Evolutionary conservation across 2,797 vertebrate species (phyloP), one percentile per base, ranked within the genome.

Genomic region (Pangasius sanitwongsei): DNA sequence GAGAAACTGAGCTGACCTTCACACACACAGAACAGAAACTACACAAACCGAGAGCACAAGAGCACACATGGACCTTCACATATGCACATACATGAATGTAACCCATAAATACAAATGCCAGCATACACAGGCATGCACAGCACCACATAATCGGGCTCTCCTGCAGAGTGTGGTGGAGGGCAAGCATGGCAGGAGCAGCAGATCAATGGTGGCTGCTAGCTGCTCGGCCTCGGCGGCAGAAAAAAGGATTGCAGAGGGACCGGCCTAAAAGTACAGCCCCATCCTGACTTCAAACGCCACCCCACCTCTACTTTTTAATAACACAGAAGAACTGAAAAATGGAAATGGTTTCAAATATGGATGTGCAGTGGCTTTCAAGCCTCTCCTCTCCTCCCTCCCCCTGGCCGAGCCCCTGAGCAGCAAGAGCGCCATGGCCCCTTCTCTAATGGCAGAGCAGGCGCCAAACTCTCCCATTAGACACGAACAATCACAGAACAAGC

Each of bases 161-260:
- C 89, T 96, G 96, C 95, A 94, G 94, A 96, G 95, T 95, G 94
- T 94, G 94, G 93, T 94, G 95, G 95, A 96, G 96, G 96, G 96
- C 94, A 94, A 94, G 94, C 95, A 95, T 96, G 96, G 90, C 94
- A 93, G 95, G 95, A 95, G 95, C 95, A 95, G 95, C 94, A 97
- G 96, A 98, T 98, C 97, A 98, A 97, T 97, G 95, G 95, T 94
- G 96, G 95, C 96, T 95, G 93, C 97, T 94, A 93, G 95, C 97
- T 97, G 97, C 96, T 96, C 93, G 94, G 96, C 95, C 97, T 96
- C 96, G 92, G 94, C 95, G 91, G 97, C 96, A 97, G 96, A 97
- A 97, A 97, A 95, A 97, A 96, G 95, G 95, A 96, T 96, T 96
- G 96, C 95, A 96, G 95, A 95, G 96, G 96, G 96, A 97, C 95